phyloP scores from a whole-genome alignment of 2,888 invertebrate genomes.

The Polyploca ridens region DNA sequence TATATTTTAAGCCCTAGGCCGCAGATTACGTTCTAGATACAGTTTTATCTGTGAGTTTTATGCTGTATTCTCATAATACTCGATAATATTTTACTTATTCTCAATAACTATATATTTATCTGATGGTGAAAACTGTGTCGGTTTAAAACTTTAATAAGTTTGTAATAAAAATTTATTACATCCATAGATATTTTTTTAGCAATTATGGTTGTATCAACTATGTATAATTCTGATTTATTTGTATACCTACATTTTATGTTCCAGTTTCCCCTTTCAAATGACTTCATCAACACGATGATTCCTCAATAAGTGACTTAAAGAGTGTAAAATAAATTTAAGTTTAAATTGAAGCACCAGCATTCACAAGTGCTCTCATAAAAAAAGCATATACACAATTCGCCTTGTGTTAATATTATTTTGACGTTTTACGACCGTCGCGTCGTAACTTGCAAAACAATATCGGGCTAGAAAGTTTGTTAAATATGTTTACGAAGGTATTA shows the following conservation, averaged over 20 bases:
- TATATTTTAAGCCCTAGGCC: background rate
- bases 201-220: background rate
- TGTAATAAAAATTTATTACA: background rate
- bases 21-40: background rate
- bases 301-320: too few relatives aligned
- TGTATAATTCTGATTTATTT: background rate
- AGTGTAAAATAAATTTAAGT: background rate
- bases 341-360: slow-evolving; percentile 13
- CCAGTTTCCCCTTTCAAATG: too few relatives aligned
- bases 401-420: slow-evolving; percentile 44
- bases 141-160: too few relatives aligned
- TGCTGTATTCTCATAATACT: too few relatives aligned
- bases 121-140: background rate
- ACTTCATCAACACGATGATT: too few relatives aligned
- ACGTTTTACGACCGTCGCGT: slow-evolving; percentile 38
- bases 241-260: too few relatives aligned
- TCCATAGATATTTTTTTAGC: too few relatives aligned
- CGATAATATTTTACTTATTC: too few relatives aligned
- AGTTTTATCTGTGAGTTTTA: background rate
- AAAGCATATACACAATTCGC: slow-evolving; percentile 27
- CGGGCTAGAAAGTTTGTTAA: slow-evolving; percentile 15
- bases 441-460: slow-evolving; percentile 28
- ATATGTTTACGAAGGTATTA: too few relatives aligned
- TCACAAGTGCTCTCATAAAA: slow-evolving; percentile 23
- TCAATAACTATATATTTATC: too few relatives aligned